Base-by-base conservation (phyloP, 37 sponge, comb jelly and placozoan species). In the Axinella damicornis region DNA sequence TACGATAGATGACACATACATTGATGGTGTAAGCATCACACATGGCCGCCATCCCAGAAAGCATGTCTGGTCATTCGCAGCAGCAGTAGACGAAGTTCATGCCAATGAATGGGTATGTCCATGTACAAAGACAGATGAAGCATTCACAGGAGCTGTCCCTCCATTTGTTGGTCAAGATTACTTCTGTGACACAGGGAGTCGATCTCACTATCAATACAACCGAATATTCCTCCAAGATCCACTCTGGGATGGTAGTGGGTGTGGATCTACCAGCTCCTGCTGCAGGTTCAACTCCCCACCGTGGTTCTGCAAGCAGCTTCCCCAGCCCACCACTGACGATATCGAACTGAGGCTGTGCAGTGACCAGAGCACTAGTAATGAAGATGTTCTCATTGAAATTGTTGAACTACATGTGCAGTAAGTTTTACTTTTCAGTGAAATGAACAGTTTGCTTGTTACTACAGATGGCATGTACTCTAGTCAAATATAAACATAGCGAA, bases 1-100 rank as follows among this genome's bases (percentile, higher is more conserved):
- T 9, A 62, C 41, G 2, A 71, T 82, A 22, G 83, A 82, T 57
- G 83, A 82, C n/a, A 1, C 2, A 5, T 82, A 82, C 32, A 65
- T 82, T 13, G 83, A 82, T 58, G 83, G 83, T 12, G 37, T 71
- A 2, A 68, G 71, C 34, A 41, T 82, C 2, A 82, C 73, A 16
- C 59, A 82, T 35, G 57, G 63, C 18, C 40, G 46, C 9, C n/a
- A 14, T 21, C 60, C 64, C 13, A 69, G 81, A 33, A n/a, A 55
- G 13, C 83, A 82, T 36, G 71, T 82, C 2, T 82, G 83, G 83
- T 59, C 83, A 71, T 82, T 82, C 71, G 83, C 83, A n/a, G 74
- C 63, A 59, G 83, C 83, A n/a, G 19, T 71, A 2, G 83, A 82
- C 71, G 83, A 82, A 59, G 25, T 34, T 1, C 35, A 33, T 5